These are phyloP conservation scores for Gymnothorax javanicus DNA, from an alignment of 2,797 vertebrate genomes.

Conservation along the genomic window DNA sequence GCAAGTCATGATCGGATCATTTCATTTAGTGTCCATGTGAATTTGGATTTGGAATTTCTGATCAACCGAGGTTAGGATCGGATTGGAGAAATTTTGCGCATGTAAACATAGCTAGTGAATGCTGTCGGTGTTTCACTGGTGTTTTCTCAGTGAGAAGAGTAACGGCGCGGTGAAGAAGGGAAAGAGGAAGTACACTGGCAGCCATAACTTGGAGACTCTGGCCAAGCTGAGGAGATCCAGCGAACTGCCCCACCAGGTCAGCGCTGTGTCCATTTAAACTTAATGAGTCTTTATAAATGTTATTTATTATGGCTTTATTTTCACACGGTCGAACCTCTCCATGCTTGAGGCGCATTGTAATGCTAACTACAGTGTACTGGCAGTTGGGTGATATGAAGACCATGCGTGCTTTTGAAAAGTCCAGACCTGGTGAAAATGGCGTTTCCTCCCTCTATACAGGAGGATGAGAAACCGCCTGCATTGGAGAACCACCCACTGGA, in stretches of 20 bases:
- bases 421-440: background rate
- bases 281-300: background rate
- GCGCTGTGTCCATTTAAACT: conserved; percentile 30
- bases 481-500: conserved; percentile 79
- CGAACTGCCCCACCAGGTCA: conserved; percentile 83
- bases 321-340: background rate
- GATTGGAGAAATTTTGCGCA: too few relatives aligned
- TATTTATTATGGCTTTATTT: background rate
- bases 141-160: conserved; percentile 75
- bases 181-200: conserved; percentile 84
- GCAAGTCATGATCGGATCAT: too few relatives aligned
- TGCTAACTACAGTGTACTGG: background rate
- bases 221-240: conserved; percentile 81
- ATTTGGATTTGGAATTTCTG: too few relatives aligned
- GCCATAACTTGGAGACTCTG: conserved; percentile 82
- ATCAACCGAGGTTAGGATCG: too few relatives aligned
- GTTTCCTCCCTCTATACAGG: conserved; percentile 54
- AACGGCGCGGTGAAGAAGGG: conserved; percentile 88
- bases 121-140: background rate
- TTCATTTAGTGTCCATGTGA: too few relatives aligned
- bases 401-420: background rate
- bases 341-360: background rate
- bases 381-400: background rate
- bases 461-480: conserved; percentile 74
- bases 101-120: too few relatives aligned